phyloP scores from a whole-genome alignment of 2,888 invertebrate species.

The Phorcus lineatus region DNA sequence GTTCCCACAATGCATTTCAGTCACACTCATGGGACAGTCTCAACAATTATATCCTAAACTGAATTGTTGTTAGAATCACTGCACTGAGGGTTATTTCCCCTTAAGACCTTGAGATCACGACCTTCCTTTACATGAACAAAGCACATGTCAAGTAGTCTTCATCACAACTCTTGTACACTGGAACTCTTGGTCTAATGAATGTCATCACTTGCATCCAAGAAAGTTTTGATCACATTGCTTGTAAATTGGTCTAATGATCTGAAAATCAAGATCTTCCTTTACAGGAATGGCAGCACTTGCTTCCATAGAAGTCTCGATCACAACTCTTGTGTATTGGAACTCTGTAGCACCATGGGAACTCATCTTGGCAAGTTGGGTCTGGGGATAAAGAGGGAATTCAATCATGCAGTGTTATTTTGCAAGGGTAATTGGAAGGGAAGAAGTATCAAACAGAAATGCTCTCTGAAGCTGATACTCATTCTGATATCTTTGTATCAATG shows the following conservation, averaged over 20 bases:
- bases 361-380: slow-evolving; percentile 56
- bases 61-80: too few relatives aligned
- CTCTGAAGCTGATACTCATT: too few relatives aligned
- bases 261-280: slow-evolving; percentile 12
- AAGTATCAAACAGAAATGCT: too few relatives aligned
- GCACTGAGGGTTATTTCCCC: too few relatives aligned
- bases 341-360: slow-evolving; percentile 58
- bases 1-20: too few relatives aligned
- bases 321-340: slow-evolving; percentile 62
- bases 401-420: background rate
- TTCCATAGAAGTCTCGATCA: slow-evolving; percentile 60
- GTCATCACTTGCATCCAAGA: too few relatives aligned
- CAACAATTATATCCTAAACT: too few relatives aligned
- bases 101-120: background rate
- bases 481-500: too few relatives aligned
- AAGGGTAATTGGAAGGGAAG: too few relatives aligned
- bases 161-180: slow-evolving; percentile 57
- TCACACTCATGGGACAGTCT: too few relatives aligned
- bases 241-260: background rate
- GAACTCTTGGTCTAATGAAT: slow-evolving; percentile 38
- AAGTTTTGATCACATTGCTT: background rate
- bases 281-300: slow-evolving; percentile 60
- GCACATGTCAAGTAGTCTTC: slow-evolving; percentile 59
- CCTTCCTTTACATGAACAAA: slow-evolving; percentile 49
- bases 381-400: slow-evolving; percentile 31